Conservation (phyloP, 2,797 vertebrate genomes). For the Coluber constrictor region DNA sequence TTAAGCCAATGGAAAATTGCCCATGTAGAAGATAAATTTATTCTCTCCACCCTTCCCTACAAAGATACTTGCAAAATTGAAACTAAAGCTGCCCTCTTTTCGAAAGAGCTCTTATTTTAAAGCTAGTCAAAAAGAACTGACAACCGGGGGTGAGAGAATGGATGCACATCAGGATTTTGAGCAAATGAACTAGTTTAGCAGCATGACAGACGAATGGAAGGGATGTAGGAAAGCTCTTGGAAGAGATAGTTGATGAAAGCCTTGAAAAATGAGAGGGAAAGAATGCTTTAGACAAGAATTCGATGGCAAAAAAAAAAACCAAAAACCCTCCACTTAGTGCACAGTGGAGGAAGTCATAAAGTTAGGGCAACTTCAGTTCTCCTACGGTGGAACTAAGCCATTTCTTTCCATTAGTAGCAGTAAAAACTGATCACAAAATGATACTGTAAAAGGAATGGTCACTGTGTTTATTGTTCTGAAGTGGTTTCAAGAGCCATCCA, state of each 20-base stretch:
- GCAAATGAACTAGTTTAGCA: slow-evolving; percentile 27
- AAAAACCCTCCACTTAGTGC: neutral
- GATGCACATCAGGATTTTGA: slow-evolving; percentile 18
- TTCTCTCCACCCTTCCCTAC: neutral
- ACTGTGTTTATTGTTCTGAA: neutral
- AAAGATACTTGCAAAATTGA: neutral
- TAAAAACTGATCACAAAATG: neutral
- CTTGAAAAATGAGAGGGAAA: slow-evolving; percentile 20
- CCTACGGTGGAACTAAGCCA: neutral
- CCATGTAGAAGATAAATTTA: neutral
- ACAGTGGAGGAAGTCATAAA: slow-evolving; percentile 11
- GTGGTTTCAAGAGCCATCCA: neutral
- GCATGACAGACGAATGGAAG: slow-evolving; percentile 26
- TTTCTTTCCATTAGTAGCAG: slow-evolving; percentile 5
- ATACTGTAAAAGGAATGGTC: neutral
- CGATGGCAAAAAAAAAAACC: neutral
- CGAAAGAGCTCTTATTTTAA: neutral
- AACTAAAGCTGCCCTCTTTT: neutral
- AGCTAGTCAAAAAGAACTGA: neutral
- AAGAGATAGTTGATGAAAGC: slow-evolving; percentile 18
- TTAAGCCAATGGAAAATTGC: neutral
- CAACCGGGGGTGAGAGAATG: slow-evolving; percentile 7
- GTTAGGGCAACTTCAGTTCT: slow-evolving; percentile 26
- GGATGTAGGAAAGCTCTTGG: slow-evolving; percentile 7
- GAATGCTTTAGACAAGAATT: slow-evolving; percentile 26